phyloP scores from a whole-genome alignment of 2,113 vertebrate species.

The Galeopterus variegatus region DNA sequence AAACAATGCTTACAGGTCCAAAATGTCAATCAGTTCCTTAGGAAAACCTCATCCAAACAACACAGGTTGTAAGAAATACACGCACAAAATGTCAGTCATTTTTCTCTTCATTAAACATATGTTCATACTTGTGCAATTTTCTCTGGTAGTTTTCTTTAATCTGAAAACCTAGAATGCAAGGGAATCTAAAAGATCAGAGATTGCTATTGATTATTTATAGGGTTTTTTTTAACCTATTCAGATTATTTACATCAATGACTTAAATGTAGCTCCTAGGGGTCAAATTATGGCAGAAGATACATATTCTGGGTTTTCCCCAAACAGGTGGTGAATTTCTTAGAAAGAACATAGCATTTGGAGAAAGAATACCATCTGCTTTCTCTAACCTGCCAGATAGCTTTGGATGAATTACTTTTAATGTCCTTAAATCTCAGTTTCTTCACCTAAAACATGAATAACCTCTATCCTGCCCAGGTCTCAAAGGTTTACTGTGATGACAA shows the following conservation, averaged over 20 bases:
- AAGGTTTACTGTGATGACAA: background rate
- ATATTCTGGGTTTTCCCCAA: background rate
- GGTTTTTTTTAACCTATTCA: background rate
- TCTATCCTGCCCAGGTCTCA: background rate
- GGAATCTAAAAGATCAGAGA: background rate
- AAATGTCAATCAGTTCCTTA: background rate
- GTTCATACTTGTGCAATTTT: background rate
- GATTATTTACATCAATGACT: too few relatives aligned
- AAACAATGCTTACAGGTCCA: background rate
- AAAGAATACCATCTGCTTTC: too few relatives aligned
- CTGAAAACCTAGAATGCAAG: background rate
- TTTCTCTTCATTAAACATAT: background rate
- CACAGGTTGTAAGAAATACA: accelerated
- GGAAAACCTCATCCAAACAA: background rate
- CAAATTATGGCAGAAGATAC: background rate
- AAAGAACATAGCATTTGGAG: background rate
- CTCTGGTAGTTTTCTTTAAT: background rate
- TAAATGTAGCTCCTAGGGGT: background rate
- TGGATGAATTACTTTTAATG: background rate
- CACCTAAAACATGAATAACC: background rate
- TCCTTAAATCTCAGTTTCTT: background rate
- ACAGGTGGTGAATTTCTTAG: background rate
- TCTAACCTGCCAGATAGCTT: background rate
- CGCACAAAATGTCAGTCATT: background rate
- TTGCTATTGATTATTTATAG: background rate